Conservation (phyloP, 53 echinoderm and acorn worm genomes). For the Henricia sp. region DNA sequence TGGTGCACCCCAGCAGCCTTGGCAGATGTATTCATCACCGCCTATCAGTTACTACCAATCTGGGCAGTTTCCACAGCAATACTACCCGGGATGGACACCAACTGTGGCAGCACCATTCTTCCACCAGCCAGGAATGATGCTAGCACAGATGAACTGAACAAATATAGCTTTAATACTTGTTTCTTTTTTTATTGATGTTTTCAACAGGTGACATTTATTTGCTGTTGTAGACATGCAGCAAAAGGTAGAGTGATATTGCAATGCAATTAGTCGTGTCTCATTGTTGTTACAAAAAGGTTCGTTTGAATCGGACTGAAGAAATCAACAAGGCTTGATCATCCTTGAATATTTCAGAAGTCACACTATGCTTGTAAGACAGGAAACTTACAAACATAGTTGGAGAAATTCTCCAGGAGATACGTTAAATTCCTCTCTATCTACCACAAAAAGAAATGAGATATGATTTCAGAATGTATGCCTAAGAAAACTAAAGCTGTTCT, state of each 20-base stretch:
- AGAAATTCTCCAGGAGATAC: background rate
- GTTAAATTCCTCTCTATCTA: background rate
- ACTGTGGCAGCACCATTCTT: background rate
- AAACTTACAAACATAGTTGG: background rate
- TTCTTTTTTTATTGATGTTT: background rate
- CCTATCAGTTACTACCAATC: background rate
- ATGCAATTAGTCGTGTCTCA: no score
- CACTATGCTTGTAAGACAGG: background rate
- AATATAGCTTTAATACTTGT: background rate
- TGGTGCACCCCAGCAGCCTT: background rate
- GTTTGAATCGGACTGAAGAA: background rate
- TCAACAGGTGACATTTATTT: no score
- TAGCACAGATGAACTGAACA: background rate
- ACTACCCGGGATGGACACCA: background rate
- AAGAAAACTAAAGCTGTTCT: background rate
- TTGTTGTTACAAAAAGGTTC: background rate
- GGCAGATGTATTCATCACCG: background rate
- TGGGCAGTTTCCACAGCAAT: background rate
- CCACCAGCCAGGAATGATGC: background rate
- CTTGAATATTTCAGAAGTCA: background rate
- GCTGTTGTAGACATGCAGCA: no score
- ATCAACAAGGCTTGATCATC: background rate
- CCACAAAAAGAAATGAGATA: background rate
- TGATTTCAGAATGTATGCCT: background rate
- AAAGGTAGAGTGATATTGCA: no score